A percentile compares a stretch with the other conserved stretches of the same genome.
These are phyloP conservation scores for Thymelicus lineola DNA, from an alignment of 2,888 invertebrate genomes.

Conservation along the genomic window DNA sequence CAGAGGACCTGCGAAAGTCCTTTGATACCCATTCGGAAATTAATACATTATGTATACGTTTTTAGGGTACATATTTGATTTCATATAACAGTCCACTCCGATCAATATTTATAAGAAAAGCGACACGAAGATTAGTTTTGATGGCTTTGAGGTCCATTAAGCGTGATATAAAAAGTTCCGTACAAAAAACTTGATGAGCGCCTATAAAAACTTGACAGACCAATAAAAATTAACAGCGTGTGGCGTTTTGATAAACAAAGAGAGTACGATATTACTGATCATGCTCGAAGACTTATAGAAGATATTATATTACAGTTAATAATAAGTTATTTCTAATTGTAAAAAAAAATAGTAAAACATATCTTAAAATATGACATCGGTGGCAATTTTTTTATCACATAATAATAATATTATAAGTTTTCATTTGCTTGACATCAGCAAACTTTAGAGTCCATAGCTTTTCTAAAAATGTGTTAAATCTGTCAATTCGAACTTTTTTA, in stretches of 20 bases:
- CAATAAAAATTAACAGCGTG: constrained; percentile 33
- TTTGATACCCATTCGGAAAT: constrained; percentile 81
- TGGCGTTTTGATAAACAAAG: constrained; percentile 20
- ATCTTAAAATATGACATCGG: too few relatives aligned
- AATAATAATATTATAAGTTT: too few relatives aligned
- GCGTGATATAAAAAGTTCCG: constrained; percentile 16
- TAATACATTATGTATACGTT: constrained; percentile 60
- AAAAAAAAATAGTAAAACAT: too few relatives aligned
- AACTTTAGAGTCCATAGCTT: too few relatives aligned
- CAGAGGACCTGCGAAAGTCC: constrained; percentile 62
- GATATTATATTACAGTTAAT: too few relatives aligned
- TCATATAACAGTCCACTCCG: constrained; percentile 23
- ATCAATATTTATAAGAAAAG: constrained; percentile 35
- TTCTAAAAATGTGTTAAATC: too few relatives aligned
- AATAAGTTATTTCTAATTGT: too few relatives aligned
- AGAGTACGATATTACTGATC: not conserved
- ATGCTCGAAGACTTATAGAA: too few relatives aligned
- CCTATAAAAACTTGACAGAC: constrained; percentile 26
- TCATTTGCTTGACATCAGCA: too few relatives aligned
- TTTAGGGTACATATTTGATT: constrained; percentile 67
- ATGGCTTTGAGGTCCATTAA: constrained; percentile 31
- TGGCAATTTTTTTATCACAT: too few relatives aligned
- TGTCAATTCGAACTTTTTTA: too few relatives aligned
- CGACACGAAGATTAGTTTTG: constrained; percentile 24
- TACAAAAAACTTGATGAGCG: constrained; percentile 29